Base-by-base conservation (phyloP, 23 tunicate genomes). In the Ciona savignyi region DNA sequence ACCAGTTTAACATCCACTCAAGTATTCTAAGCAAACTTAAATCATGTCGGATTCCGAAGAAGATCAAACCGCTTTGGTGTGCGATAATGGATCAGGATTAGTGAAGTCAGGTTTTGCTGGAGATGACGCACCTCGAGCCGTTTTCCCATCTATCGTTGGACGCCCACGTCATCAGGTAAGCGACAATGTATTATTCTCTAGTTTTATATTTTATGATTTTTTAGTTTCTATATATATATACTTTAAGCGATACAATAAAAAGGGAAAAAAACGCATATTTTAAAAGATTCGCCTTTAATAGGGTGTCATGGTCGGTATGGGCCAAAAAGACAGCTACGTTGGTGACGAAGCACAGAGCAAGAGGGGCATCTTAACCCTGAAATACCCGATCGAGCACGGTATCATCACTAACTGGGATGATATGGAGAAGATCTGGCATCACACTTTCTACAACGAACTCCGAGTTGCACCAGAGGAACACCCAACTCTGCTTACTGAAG, bases 381-480 rank as follows among this genome's bases (percentile, higher is more conserved):
- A 83, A 70, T 85, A 85, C 49, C 92, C 92, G 48, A 85, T 85
- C 35, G 92, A 85, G 30, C 92, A 85, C 85, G 92, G 92, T 23
- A 85, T 85, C 80, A 62, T 85, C 75, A 85, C 92, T 34, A 85
- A 85, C 85, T 85, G 89, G 89, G 97, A 89, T 77, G 97, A 89
- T 62, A 89, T 89, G 97, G 97, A 89, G 67, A 89, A 89, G 83
- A 88, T 88, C 84, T 88, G 96, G 96, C 96, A 88, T 88, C 96
- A 88, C 84, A 88, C 96, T 28, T 88, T 88, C 88, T 88, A 88
- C 96, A 88, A 88, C 60, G 89, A 83, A 63, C 83, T 83, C 77
- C 77, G 92, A 1, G 92, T 85, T 35, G 92, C 85, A 20, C 92
- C 92, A 19, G 92, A 85, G 72, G 92, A 85, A 64, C 86, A 81